phyloP scores from a whole-genome alignment of 1,140 invertebrate species.

The Leptopilina clavipes region DNA sequence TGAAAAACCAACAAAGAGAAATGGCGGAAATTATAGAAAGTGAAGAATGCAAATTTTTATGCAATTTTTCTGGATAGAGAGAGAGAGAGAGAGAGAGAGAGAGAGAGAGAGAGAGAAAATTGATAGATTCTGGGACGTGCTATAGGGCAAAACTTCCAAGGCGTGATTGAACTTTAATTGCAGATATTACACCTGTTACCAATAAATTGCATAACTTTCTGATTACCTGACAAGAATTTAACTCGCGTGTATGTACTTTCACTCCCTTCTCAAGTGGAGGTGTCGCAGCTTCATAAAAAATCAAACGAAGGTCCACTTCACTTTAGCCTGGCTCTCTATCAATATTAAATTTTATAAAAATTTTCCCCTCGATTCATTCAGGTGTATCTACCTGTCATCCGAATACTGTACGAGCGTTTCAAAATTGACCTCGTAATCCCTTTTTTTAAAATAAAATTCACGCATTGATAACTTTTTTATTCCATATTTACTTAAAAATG shows the following conservation, averaged over 20 bases:
- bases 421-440: background rate
- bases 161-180: conserved; percentile 34
- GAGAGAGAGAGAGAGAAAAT: too few relatives aligned
- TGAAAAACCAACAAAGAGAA: too few relatives aligned
- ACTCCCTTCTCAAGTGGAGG: conserved; percentile 55
- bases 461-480: too few relatives aligned
- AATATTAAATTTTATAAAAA: background rate
- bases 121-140: background rate
- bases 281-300: conserved; percentile 44
- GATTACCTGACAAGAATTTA: conserved; percentile 45
- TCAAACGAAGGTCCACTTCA: conserved; percentile 41
- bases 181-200: conserved; percentile 68
- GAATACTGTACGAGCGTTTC: background rate
- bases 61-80: too few relatives aligned
- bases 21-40: too few relatives aligned
- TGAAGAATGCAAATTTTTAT: too few relatives aligned
- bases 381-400: background rate
- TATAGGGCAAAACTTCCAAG: background rate
- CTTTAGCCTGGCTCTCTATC: conserved; percentile 35
- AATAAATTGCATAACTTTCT: conserved; percentile 52
- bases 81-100: too few relatives aligned
- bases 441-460: conserved; percentile 1
- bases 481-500: too few relatives aligned
- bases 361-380: background rate
- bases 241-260: conserved; percentile 61